Conservation (phyloP, 2,888 invertebrate species). For the Drosophila tanythrix region DNA sequence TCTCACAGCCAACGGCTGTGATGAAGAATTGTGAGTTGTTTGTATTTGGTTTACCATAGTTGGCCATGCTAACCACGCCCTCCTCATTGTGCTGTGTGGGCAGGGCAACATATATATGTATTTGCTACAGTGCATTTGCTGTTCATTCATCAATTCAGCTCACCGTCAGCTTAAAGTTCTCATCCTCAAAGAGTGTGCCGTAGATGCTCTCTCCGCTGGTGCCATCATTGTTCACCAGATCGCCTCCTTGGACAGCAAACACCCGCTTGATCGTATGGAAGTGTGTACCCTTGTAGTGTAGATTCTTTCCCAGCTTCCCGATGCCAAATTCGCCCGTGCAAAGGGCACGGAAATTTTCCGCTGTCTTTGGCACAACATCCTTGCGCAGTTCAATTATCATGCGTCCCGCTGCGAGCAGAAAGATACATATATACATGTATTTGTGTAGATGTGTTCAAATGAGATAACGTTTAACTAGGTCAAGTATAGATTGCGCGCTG, state of each 20-base stretch:
- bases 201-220: slow-evolving; percentile 97
- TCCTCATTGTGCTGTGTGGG: slow-evolving; percentile 87
- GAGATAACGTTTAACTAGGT: slow-evolving; percentile 42
- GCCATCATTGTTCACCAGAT: slow-evolving; percentile 92
- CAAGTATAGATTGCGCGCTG: slow-evolving; percentile 30
- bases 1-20: slow-evolving; percentile 90
- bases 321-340: slow-evolving; percentile 96
- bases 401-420: slow-evolving; percentile 88
- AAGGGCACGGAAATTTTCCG: slow-evolving; percentile 95
- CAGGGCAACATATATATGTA: not conserved
- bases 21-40: slow-evolving; percentile 98
- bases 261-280: slow-evolving; percentile 94
- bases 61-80: slow-evolving; percentile 92
- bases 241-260: slow-evolving; percentile 95
- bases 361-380: slow-evolving; percentile 93
- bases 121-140: not conserved
- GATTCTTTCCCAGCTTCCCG: slow-evolving; percentile 88
- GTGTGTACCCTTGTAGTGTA: slow-evolving; percentile 93
- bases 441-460: slow-evolving; percentile 7
- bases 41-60: slow-evolving; percentile 90
- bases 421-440: slow-evolving; percentile 8
- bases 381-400: slow-evolving; percentile 94
- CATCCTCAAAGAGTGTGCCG: slow-evolving; percentile 95
- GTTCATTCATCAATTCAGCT: slow-evolving; percentile 37
- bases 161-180: slow-evolving; percentile 90